Evolutionary conservation across 2,113 vertebrate species (phyloP).

Genomic region (Gopherus evgoodei): DNA sequence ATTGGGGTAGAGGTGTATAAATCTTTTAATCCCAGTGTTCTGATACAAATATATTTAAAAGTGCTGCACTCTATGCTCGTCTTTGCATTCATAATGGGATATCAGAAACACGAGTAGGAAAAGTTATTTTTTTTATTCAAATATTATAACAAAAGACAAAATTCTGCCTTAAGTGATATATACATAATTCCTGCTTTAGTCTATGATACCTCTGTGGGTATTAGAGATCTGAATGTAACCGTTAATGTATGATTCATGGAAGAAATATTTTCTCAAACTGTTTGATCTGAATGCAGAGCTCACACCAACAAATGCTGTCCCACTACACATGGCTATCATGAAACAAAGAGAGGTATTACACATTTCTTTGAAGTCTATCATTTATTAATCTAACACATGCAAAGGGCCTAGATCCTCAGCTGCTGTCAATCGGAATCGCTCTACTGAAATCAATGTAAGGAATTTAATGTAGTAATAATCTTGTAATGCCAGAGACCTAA

Average conservation of each 20-base stretch:
- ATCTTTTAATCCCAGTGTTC: background rate
- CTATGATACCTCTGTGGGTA: accelerated
- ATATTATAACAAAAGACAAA: background rate
- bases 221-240: background rate
- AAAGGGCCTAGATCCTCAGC: background rate
- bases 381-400: background rate
- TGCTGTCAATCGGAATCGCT: background rate
- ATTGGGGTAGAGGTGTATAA: background rate
- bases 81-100: background rate
- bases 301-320: background rate
- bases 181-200: background rate
- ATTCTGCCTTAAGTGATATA: background rate
- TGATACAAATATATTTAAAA: background rate
- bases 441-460: background rate
- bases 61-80: background rate
- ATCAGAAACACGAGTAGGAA: background rate
- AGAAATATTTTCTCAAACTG: background rate
- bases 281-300: background rate
- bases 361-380: background rate
- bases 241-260: background rate
- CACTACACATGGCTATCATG: accelerated
- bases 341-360: background rate
- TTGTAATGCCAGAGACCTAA: background rate
- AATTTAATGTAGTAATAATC: background rate
- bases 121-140: background rate